A percentile compares a stretch with the other conserved stretches of the same genome.
Evolutionary conservation across 2,797 vertebrate species (phyloP).

Genomic region (Pseudochromis fuscus): DNA sequence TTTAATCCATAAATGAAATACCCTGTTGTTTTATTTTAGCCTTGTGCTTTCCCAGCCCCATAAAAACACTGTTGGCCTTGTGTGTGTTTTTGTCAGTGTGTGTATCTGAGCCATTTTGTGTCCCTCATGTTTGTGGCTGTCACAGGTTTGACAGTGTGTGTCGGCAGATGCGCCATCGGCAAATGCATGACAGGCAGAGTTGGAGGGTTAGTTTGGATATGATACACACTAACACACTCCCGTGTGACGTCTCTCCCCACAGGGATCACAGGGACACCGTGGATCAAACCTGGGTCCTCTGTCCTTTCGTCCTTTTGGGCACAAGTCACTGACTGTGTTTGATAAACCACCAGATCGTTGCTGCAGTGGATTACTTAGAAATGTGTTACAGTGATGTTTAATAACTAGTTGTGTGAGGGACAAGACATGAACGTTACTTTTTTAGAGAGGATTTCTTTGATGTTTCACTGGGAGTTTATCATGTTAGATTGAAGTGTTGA

Average conservation of each 20-base stretch:
- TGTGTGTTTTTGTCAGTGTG: not conserved
- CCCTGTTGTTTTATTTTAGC: not conserved
- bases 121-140: slow-evolving; percentile 59
- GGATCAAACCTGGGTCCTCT: not conserved
- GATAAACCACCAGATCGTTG: not conserved
- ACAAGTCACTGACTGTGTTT: slow-evolving; percentile 1
- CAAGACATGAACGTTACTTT: not conserved
- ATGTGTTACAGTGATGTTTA: not conserved
- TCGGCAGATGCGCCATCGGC: slow-evolving; percentile 27
- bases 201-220: slow-evolving; percentile 54
- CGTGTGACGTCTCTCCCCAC: slow-evolving; percentile 43
- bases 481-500: not conserved
- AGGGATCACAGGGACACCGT: not conserved
- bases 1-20: not conserved
- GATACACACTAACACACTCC: slow-evolving; percentile 45
- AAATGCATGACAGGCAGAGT: slow-evolving; percentile 39
- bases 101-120: not conserved
- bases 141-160: slow-evolving; percentile 57
- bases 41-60: not conserved
- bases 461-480: not conserved
- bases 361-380: not conserved
- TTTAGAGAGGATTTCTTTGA: not conserved
- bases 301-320: slow-evolving; percentile 13
- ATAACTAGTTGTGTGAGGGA: not conserved
- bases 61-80: not conserved